Base-by-base conservation (phyloP, 2,113 vertebrate genomes). In the Phainopepla nitens region DNA sequence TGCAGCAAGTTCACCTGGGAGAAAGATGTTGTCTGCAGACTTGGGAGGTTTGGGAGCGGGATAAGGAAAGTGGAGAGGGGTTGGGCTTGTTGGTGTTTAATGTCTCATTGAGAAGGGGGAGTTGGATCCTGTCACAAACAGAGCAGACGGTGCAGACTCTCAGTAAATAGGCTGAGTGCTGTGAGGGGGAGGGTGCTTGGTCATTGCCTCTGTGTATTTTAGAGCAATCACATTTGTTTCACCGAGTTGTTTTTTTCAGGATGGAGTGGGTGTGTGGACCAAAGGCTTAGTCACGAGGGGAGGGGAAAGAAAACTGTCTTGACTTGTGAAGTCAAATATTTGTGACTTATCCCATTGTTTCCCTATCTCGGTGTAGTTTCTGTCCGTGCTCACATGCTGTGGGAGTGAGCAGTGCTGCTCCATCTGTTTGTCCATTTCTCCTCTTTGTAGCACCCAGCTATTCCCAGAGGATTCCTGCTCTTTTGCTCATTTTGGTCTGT, bases 221-320 rank as follows among this genome's bases (percentile, higher is more conserved):
- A 83, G 70, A 97, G 92, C 80, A 61, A 92, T 91, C 94, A 42
- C 85, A 84, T 88, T 94, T 64, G 76, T 95, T 95, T 92, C 89
- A 20, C 6, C 6, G 42, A 75, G 94, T 82, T 89, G 68, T 88
- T 96, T 96, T 90, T 96, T 82, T 79, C 80, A 72, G 86, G 93
- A 86, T 81, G 87, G 93, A 93, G 95, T 95, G 94, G 96, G 96
- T 35, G 90, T 97, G 94, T 60, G 62, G 93, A 96, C 93, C 91
- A 87, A 89, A 93, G 92, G 68, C 94, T 88, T 95, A 90, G 90
- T 96, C 90, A 93, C 10, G 14, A 96, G 87, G 87, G 91, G 93
- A 89, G 82, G 90, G 87, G 88, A 88, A 89, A 90, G 90, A 82
- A 86, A 89, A 65, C 39, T 61, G 69, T 72, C 84, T 87, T 96